These are phyloP conservation scores for Lagria hirta DNA, from an alignment of 2,888 invertebrate species.

Conservation along the genomic window DNA sequence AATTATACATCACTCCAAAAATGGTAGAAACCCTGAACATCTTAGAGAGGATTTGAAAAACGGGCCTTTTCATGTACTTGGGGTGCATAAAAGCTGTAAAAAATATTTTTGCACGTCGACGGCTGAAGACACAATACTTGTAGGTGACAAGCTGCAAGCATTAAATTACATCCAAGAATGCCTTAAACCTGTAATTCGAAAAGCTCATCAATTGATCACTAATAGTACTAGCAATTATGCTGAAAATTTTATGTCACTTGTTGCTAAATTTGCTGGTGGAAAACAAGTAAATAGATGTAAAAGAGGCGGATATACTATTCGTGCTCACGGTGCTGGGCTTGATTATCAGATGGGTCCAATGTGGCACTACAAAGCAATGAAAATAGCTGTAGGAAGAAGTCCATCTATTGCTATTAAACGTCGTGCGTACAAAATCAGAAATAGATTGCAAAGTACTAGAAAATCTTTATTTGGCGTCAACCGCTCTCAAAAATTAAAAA, in stretches of 20 bases:
- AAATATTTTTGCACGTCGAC: conserved; percentile 1
- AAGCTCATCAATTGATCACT: conserved; percentile 4
- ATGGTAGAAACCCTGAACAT: background rate
- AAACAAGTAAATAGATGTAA: too few relatives aligned
- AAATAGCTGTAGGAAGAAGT: conserved; percentile 1
- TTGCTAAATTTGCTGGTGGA: conserved; percentile 8
- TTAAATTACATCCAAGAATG: conserved; percentile 4
- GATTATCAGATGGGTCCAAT: conserved; percentile 1
- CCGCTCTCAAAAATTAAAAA: background rate
- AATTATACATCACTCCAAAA: background rate
- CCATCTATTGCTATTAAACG: background rate
- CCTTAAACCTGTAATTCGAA: conserved; percentile 5
- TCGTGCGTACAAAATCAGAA: background rate
- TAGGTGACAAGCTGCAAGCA: background rate
- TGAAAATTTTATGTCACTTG: conserved; percentile 8
- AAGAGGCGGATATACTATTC: conserved; percentile 5
- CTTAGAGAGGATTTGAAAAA: conserved; percentile 8
- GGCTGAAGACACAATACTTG: too few relatives aligned
- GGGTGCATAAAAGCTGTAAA: conserved; percentile 7
- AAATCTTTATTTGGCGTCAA: background rate
- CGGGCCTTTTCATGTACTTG: conserved; percentile 5
- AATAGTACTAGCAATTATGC: conserved; percentile 9
- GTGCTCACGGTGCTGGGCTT: background rate
- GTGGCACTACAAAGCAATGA: conserved; percentile 1
- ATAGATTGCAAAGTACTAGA: background rate